Conservation (phyloP, 2,888 invertebrate genomes). For the Brachynemurus nebulosus region DNA sequence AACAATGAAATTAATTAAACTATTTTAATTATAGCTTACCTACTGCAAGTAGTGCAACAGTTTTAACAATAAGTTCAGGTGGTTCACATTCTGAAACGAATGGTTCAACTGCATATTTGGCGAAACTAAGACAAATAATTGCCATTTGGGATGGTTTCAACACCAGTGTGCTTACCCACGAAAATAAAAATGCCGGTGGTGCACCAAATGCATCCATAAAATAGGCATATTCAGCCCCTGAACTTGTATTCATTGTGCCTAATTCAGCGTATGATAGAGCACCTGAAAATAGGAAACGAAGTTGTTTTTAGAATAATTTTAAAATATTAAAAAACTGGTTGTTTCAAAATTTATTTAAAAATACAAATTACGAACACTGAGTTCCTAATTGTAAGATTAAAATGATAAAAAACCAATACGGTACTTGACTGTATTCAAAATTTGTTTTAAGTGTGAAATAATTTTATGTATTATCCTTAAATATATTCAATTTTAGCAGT, state of each 20-base stretch:
- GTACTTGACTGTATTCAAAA: too few relatives aligned
- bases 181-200: conserved; percentile 81
- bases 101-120: conserved; percentile 85
- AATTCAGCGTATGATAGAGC: conserved; percentile 88
- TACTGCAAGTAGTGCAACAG: conserved; percentile 77
- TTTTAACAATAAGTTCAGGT: conserved; percentile 67
- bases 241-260: conserved; percentile 91
- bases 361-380: too few relatives aligned
- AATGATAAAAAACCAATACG: too few relatives aligned
- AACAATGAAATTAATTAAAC: not conserved
- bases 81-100: conserved; percentile 79
- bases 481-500: too few relatives aligned
- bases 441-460: too few relatives aligned
- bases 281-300: conserved; percentile 43
- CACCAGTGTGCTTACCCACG: conserved; percentile 87
- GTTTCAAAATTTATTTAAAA: too few relatives aligned
- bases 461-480: too few relatives aligned
- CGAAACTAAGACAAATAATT: conserved; percentile 85
- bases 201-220: conserved; percentile 92
- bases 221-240: conserved; percentile 91
- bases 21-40: conserved; percentile 38
- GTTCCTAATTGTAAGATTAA: too few relatives aligned
- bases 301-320: conserved; percentile 4
- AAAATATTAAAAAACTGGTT: too few relatives aligned
- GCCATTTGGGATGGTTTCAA: conserved; percentile 90